Evolutionary conservation across 2,113 vertebrate genomes (phyloP), one percentile per base, ranked within the genome.

Genomic region (Pica pica): DNA sequence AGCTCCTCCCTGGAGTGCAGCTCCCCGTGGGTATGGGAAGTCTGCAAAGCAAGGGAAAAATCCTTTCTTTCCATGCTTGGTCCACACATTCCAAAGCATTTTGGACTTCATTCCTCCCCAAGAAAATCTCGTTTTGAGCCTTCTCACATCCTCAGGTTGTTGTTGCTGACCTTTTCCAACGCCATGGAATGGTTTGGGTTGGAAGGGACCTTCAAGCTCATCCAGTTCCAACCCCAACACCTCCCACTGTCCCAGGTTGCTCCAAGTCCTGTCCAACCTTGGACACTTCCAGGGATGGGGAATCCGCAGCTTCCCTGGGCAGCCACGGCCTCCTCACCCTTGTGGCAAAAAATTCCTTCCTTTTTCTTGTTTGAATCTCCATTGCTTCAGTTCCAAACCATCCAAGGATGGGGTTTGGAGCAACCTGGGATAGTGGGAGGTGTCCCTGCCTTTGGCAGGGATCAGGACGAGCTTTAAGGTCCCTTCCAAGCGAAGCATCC

Each of bases 241-340:
- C 44, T 57, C 2, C 19, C 35, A 9, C 26, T 1, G 1, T 3
- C 30, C 0, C 60, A 70, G 50, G 16, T 0, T 13, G 11, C 28
- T 89, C 76, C 50, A 18, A 85, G 35, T 16, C 35, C 46, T 0
- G 0, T 23, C 75, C 81, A 87, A 1, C 26, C 69, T 37, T 2
- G 44, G 41, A 1, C 16, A 19, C 16, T 53, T 23, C 31, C 87
- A 83, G 47, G 39, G 47, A 53, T 28, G 56, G n/a, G n/a, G 28
- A 55, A 63, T 52, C 65, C 1, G 10, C 52, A 50, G 24, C 23
- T 41, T 11, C 39, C 42, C 19, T 5, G 24, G 28, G 28, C 30
- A 68, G 8, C 33, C 60, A 41, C 50, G 0, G 10, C 7, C 11
- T 52, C 9, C 18, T 4, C 27, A 44, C 4, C 11, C 14, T 35